These are phyloP conservation scores for Metaphire vulgaris DNA, from an alignment of 1,140 invertebrate genomes.

Conservation along the genomic window DNA sequence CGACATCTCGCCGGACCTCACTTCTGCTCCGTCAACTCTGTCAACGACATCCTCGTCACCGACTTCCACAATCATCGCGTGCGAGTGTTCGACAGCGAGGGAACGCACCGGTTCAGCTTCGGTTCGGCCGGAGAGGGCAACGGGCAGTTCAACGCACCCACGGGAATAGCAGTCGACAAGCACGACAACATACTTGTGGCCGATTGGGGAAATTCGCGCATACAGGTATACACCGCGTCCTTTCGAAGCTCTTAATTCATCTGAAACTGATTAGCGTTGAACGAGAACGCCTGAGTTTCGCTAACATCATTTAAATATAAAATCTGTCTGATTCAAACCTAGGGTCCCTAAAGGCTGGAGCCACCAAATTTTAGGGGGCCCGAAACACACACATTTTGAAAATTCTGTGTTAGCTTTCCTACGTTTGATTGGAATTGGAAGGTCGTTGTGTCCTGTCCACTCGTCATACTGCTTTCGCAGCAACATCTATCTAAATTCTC, in stretches of 20 bases:
- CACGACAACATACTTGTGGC: conserved; percentile 58
- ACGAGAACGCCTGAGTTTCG: not conserved
- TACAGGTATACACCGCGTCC: conserved; percentile 58
- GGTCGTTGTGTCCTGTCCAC: too few relatives aligned
- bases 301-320: not conserved
- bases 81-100: conserved; percentile 51
- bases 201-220: conserved; percentile 59
- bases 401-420: not conserved
- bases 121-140: conserved; percentile 55
- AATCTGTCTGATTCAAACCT: not conserved
- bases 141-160: conserved; percentile 60
- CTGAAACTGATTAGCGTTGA: too few relatives aligned
- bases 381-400: not conserved
- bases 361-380: not conserved
- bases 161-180: conserved; percentile 56
- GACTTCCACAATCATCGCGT: conserved; percentile 61
- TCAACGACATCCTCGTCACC: conserved; percentile 56
- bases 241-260: too few relatives aligned
- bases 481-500: too few relatives aligned
- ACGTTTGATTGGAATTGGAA: too few relatives aligned
- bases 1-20: conserved; percentile 59
- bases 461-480: too few relatives aligned
- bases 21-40: conserved; percentile 57
- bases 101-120: conserved; percentile 49
- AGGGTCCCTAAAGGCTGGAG: not conserved